Evolutionary conservation across 1,140 invertebrate genomes (phyloP).

Genomic region (Hylaeus anthracinus): DNA sequence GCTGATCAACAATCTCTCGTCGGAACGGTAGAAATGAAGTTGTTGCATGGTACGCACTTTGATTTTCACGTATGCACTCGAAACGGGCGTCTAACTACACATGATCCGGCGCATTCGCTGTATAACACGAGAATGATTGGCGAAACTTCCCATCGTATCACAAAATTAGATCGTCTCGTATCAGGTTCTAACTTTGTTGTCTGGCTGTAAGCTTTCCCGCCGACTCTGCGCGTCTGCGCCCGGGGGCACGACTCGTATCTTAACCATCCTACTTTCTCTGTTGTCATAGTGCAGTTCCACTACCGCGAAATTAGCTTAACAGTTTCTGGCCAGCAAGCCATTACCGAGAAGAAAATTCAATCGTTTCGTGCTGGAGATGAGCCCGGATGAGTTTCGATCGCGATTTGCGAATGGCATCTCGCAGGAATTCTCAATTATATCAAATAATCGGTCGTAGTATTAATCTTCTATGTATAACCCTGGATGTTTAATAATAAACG

Average conservation of each 20-base stretch:
- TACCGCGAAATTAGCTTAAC: constrained; percentile 62
- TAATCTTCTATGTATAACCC: too few species aligned
- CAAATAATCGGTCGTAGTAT: too few species aligned
- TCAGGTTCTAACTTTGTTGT: constrained; percentile 66
- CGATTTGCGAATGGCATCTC: too few species aligned
- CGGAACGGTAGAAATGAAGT: constrained; percentile 38
- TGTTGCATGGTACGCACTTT: constrained; percentile 16
- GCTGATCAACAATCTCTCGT: constrained; percentile 26
- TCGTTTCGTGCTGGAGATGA: constrained; percentile 32
- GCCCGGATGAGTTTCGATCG: too few species aligned
- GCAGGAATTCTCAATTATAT: too few species aligned
- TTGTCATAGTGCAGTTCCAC: not conserved
- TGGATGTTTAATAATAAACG: too few species aligned
- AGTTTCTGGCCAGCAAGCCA: constrained; percentile 57
- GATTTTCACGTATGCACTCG: constrained; percentile 27
- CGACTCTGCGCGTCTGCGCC: constrained; percentile 49
- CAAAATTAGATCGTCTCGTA: constrained; percentile 64
- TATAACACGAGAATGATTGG: constrained; percentile 64
- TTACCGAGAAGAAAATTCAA: constrained; percentile 59
- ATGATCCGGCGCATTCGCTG: constrained; percentile 49
- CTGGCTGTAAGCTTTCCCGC: constrained; percentile 52
- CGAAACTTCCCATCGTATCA: constrained; percentile 62
- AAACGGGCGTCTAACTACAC: constrained; percentile 7
- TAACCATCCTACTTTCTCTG: constrained; percentile 34
- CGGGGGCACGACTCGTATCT: constrained; percentile 43